phyloP scores from a whole-genome alignment of 2,888 invertebrate species.

The Parnassius glacialis region DNA sequence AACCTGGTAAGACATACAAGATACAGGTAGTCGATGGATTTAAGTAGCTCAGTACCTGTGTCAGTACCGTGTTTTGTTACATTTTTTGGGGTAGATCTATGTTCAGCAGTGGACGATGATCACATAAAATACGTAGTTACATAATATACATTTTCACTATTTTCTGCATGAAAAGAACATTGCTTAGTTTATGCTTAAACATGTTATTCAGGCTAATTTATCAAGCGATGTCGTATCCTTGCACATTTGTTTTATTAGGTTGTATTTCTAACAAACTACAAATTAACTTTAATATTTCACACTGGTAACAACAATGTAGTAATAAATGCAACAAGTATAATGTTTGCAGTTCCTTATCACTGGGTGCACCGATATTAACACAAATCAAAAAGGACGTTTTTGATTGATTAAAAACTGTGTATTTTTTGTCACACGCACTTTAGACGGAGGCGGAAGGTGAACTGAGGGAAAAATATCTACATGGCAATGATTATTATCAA shows the following conservation, averaged over 20 bases:
- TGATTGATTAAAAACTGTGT: background rate
- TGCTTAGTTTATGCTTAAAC: too few species aligned
- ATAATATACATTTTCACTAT: too few species aligned
- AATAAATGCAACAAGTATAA: background rate
- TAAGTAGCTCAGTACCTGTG: too few species aligned
- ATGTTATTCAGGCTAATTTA: too few species aligned
- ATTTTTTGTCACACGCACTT: constrained; percentile 24
- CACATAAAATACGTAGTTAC: too few species aligned
- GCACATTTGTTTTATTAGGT: background rate
- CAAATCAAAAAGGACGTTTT: constrained; percentile 1
- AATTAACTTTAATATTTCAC: background rate
- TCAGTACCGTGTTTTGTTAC: too few species aligned
- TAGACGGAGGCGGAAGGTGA: constrained; percentile 23
- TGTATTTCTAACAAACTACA: background rate
- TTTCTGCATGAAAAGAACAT: too few species aligned
- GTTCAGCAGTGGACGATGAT: too few species aligned
- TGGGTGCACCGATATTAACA: constrained; percentile 21
- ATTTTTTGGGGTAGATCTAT: too few species aligned
- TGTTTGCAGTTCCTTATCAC: constrained; percentile 18
- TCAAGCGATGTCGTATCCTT: too few species aligned
- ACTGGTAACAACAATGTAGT: background rate
- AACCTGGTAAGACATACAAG: too few species aligned
- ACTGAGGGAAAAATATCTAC: constrained; percentile 21
- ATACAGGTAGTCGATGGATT: too few species aligned
- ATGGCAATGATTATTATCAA: constrained; percentile 23